Conservation (phyloP, 2,888 invertebrate species). For the Timema cristinae region DNA sequence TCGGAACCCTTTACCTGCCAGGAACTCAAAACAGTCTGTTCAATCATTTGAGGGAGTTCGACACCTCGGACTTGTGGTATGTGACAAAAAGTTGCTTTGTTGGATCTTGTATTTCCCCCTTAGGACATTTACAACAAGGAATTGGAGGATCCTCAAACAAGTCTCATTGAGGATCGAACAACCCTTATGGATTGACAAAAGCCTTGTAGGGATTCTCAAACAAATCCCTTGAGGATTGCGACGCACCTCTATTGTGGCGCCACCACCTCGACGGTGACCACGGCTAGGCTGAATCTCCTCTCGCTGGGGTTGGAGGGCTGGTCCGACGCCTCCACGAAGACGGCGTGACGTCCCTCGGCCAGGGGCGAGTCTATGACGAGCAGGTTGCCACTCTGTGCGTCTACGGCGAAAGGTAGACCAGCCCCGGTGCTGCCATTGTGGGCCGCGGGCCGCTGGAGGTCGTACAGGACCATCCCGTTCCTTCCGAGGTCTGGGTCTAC, state of each 20-base stretch:
- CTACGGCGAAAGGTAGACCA: slow-evolving; percentile 61
- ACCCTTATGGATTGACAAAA: too few species aligned
- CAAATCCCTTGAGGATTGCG: too few species aligned
- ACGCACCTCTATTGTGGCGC: slow-evolving; percentile 48
- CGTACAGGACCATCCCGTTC: slow-evolving; percentile 73
- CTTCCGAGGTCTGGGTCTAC: slow-evolving; percentile 75
- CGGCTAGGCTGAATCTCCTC: slow-evolving; percentile 73
- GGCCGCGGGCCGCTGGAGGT: slow-evolving; percentile 60
- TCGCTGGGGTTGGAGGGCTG: slow-evolving; percentile 80
- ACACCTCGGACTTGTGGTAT: too few species aligned
- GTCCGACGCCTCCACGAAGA: slow-evolving; percentile 81
- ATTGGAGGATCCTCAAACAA: too few species aligned
- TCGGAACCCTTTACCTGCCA: slow-evolving; percentile 34
- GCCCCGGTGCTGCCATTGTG: slow-evolving; percentile 53
- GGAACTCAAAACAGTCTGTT: too few species aligned
- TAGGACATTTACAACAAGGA: too few species aligned
- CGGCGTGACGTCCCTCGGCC: slow-evolving; percentile 67
- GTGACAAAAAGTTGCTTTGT: too few species aligned
- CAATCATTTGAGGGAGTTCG: too few species aligned
- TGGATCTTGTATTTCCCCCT: too few species aligned
- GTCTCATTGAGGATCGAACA: too few species aligned
- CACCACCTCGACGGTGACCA: slow-evolving; percentile 76
- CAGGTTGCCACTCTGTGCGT: slow-evolving; percentile 65
- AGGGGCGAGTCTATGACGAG: slow-evolving; percentile 61
- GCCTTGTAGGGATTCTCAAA: too few species aligned